Conservation (phyloP, 2,113 vertebrate genomes). For the Myanophis thanlyinensis region DNA sequence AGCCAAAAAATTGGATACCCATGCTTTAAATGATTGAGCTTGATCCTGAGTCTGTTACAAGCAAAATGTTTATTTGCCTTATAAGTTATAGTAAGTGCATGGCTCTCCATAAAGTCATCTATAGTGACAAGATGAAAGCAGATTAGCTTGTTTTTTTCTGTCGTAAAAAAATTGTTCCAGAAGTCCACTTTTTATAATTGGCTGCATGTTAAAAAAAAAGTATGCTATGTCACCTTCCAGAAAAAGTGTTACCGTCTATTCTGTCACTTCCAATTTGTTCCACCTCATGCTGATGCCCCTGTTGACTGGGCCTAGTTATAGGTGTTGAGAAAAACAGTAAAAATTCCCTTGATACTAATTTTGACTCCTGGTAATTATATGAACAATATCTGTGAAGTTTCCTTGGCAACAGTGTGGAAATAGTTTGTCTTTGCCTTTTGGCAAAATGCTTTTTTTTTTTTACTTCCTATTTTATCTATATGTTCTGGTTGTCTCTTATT, state of each 20-base stretch:
- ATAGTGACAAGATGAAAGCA: neutral
- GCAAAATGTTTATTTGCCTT: neutral
- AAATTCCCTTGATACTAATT: neutral
- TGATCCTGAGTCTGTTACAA: neutral
- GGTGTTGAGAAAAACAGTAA: neutral
- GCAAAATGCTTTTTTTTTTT: neutral
- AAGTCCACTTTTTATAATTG: neutral
- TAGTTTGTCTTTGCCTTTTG: neutral
- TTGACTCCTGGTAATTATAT: neutral
- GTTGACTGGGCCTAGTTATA: neutral
- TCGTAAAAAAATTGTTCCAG: neutral
- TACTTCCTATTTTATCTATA: neutral
- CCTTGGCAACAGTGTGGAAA: neutral
- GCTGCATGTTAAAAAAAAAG: neutral
- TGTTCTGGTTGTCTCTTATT: neutral
- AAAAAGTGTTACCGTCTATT: neutral
- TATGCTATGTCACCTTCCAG: neutral
- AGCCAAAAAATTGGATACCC: neutral
- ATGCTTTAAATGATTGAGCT: neutral
- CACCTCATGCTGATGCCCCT: neutral
- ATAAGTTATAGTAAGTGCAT: neutral
- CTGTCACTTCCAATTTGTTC: neutral
- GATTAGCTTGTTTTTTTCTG: neutral
- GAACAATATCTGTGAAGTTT: neutral
- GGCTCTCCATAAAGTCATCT: neutral